Evolutionary conservation across 2,113 vertebrate genomes (phyloP).

Genomic region (Myiagra hebetior): DNA sequence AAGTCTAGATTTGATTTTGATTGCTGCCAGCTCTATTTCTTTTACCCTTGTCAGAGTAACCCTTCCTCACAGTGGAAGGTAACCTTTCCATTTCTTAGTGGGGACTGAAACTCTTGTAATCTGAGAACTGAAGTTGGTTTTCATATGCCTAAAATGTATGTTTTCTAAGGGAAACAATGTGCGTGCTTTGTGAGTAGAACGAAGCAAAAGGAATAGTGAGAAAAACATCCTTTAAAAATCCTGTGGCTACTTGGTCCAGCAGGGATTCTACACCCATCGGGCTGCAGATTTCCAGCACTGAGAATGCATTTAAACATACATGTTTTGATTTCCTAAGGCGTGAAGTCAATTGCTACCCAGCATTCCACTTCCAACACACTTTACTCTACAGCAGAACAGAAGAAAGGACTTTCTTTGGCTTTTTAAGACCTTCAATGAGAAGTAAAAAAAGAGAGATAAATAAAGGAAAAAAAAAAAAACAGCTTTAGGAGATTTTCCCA

Average conservation of each 20-base stretch:
- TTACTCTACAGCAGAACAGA: neutral
- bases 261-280: neutral
- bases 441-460: neutral
- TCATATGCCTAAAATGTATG: neutral
- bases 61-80: neutral
- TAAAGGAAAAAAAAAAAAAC: neutral
- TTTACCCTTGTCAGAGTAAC: neutral
- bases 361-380: neutral
- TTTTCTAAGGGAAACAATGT: neutral
- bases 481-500: slow-evolving; percentile 50
- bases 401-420: neutral
- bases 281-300: neutral
- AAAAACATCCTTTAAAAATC: neutral
- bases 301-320: neutral
- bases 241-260: neutral
- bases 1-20: neutral
- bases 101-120: neutral
- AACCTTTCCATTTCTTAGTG: neutral
- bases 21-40: neutral
- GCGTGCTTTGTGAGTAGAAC: neutral
- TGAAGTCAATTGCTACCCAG: neutral
- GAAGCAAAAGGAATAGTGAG: neutral
- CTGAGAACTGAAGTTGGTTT: neutral
- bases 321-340: neutral
- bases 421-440: neutral